phyloP scores from a whole-genome alignment of 1,140 invertebrate species.

The Coptotermes formosanus region DNA sequence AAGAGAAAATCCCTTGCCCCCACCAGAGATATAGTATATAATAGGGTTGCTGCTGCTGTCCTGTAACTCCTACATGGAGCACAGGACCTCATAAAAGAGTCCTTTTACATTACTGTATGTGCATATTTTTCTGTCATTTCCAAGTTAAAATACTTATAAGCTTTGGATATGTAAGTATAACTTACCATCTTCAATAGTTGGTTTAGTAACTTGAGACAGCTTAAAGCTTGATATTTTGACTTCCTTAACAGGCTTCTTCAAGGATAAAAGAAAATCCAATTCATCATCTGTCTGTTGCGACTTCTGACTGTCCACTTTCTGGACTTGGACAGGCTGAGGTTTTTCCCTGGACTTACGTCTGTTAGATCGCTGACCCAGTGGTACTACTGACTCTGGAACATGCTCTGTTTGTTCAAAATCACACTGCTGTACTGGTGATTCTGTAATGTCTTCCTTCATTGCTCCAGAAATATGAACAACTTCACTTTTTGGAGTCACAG shows the following conservation, averaged over 20 bases:
- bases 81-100: no score
- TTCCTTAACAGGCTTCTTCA: constrained; percentile 12
- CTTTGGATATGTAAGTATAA: neutral
- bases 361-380: neutral
- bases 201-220: neutral
- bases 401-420: neutral
- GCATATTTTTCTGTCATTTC: no score
- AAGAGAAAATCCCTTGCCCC: no score
- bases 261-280: constrained; percentile 22
- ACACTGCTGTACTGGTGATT: neutral
- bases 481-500: neutral
- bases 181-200: constrained; percentile 25
- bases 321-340: neutral
- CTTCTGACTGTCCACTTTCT: neutral
- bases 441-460: neutral
- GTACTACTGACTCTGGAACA: neutral
- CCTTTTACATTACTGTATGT: no score
- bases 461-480: neutral
- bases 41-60: no score
- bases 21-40: no score
- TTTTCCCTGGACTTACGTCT: neutral
- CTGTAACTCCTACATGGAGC: no score
- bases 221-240: neutral
- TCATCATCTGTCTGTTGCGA: neutral
- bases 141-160: no score